Base-by-base conservation (phyloP, 92 coral and sea anemone genomes). In the Epizoanthus ramosus region DNA sequence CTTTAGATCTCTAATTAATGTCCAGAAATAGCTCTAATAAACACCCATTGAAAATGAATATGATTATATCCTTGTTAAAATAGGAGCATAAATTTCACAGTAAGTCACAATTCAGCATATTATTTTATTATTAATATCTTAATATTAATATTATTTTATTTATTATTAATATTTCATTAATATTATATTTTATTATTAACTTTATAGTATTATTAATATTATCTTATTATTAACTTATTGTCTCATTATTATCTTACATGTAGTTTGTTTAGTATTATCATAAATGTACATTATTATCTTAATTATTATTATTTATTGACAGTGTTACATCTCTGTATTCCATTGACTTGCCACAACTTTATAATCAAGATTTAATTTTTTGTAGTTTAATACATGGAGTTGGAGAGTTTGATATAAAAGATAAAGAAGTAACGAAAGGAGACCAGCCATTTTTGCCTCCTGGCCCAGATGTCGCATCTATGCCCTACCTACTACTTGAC, bases 341-440 rank as follows among this genome's bases (percentile, higher is more conserved):
- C 71, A 12, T 41, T 17, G 59, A 50, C 8, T 67, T 6, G 8
- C 24, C 15, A 12, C 54, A 50, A 50, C 54, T 50, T 10, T 9
- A 50, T 2, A 9, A 50, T 50, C 1, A 50, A 47, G 53, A 41
- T 28, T 41, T 18, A 7, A 57, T 5, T 31, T 45, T 33, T 5
- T 68, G 57, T 81, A 96, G 98, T 73, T 86, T 96, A 35, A 96
- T 96, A 67, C 97, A 91, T 90, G 99, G 99, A 18, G 93, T 96
- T 57, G 99, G 99, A 67, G 99, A 96, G 76, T 83, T 96, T 79
- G 99, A 94, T 77, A 52, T 96, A 8, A 89, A 80, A 57, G 96
- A 90, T 18, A 87, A 86, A 71, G 98, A 88, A 14, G 83, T 74
- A 43, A 85, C 80, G 15, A 85, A 83, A 13, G 72, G n/a, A 9